Percentiles rank a stretch among this genome's conserved stretches.
phyloP scores from a whole-genome alignment of 2,888 invertebrate species.

The Cecidostiba fungosa region DNA sequence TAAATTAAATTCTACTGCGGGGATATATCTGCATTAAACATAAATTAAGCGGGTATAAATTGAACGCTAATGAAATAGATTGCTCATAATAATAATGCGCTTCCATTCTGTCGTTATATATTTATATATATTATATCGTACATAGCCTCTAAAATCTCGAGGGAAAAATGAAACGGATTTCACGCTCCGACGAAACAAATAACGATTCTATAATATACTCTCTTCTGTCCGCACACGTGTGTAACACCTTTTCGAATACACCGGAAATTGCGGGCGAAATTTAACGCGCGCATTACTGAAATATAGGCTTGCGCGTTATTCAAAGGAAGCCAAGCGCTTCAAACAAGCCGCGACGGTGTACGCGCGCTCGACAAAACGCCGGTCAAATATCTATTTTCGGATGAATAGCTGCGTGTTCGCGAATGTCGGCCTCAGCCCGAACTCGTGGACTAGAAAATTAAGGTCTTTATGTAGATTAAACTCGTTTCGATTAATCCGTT shows the following conservation, averaged over 20 bases:
- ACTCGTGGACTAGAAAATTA: constrained; percentile 53
- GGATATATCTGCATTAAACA: constrained; percentile 5
- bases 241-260: constrained; percentile 4
- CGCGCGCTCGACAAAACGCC: constrained; percentile 42
- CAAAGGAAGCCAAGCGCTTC: constrained; percentile 57
- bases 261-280: constrained; percentile 2
- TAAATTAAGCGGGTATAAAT: constrained; percentile 36
- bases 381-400: constrained; percentile 57
- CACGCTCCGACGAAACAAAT: not conserved
- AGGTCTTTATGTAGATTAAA: constrained; percentile 52
- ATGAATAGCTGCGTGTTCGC: constrained; percentile 13
- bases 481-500: constrained; percentile 54
- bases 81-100: constrained; percentile 14
- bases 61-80: constrained; percentile 2
- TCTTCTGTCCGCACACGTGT: not conserved
- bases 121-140: no score
- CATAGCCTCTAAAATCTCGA: not conserved
- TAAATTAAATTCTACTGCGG: constrained; percentile 1
- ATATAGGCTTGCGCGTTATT: constrained; percentile 38
- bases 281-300: constrained; percentile 38
- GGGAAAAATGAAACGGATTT: not conserved
- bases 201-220: not conserved
- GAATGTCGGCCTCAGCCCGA: constrained; percentile 3
- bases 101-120: not conserved
- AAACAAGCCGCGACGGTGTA: constrained; percentile 36